phyloP scores from a whole-genome alignment of 2,113 vertebrate genomes.

The Ahaetulla prasina region DNA sequence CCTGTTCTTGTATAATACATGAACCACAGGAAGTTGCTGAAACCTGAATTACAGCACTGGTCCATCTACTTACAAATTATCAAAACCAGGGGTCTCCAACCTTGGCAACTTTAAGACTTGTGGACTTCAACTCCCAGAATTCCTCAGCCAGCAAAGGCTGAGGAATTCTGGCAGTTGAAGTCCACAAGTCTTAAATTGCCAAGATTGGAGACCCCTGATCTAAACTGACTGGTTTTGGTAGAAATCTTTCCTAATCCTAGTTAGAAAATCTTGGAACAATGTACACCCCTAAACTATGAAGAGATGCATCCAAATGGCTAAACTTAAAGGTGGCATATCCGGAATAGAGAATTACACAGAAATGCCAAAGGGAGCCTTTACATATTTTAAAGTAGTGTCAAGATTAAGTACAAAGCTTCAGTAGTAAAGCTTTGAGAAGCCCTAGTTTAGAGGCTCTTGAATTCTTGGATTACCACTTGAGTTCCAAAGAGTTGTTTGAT shows the following conservation, averaged over 20 bases:
- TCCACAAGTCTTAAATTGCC: no score
- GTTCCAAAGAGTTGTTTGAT: slow-evolving; percentile 2
- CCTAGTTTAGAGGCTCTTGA: background rate
- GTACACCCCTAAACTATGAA: background rate
- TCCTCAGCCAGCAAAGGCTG: no score
- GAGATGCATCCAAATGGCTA: background rate
- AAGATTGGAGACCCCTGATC: no score
- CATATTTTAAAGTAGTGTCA: background rate
- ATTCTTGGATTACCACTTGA: background rate
- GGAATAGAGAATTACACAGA: background rate
- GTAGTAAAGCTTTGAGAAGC: slow-evolving; percentile 6
- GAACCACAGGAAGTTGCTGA: background rate
- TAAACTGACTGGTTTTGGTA: background rate
- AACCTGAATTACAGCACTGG: background rate
- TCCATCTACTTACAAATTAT: background rate
- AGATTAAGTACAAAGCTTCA: background rate
- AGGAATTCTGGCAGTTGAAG: no score
- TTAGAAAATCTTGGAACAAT: background rate
- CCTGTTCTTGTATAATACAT: no score
- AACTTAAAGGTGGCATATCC: background rate
- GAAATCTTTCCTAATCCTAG: background rate
- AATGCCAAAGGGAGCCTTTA: background rate
- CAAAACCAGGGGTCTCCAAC: background rate
- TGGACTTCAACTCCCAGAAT: no score
- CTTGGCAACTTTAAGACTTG: no score